Evolutionary conservation across 2,888 invertebrate genomes (phyloP), one percentile per base, ranked within the genome.

Genomic region (Sminthurides aquaticus): DNA sequence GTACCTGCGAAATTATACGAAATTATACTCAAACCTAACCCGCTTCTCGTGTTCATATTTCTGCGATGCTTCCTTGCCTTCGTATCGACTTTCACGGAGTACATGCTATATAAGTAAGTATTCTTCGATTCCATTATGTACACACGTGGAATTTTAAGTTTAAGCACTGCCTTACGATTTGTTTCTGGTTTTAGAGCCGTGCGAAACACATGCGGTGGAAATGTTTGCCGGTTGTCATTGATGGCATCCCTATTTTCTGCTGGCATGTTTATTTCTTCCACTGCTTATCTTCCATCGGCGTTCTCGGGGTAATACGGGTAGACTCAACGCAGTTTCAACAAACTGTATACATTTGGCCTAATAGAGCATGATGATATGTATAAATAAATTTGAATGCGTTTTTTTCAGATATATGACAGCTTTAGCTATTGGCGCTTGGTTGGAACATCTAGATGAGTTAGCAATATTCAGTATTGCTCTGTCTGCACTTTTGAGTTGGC

Each of bases 221-320:
- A 93, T 76, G 87, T 93, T 66, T 94, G 90, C 0, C 85, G 94
- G 26, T 81, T 94, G 58, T 89, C 90, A 81, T 81, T 93, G 49
- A 84, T 85, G 24, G 87, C 93, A 76, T 84, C 89, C 55, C 78
- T 95, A 22, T 87, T 94, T 67, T 88, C 92, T 62, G 87, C 93
- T 0, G 99, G 98, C 58, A 88, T 91, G 88, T 98, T 91, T 79
- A 87, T 91, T 27, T 85, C 90, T 1, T 84, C 87, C 71, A 85
- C 92, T 1, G 92, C 97, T 1, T 88, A 92, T 80, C 80, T 99
- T 67, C 99, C 99, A 0, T 92, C 94, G 2, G 88, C 91, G n/a
- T 98, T 97, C 84, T 90, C 95, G 67, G 89, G 90, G 87, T 82
- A 76, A 76, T n/a, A n/a, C n/a, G n/a, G n/a, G n/a, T n/a, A n/a